A percentile compares a stretch with the other conserved stretches of the same genome.
phyloP scores from a whole-genome alignment of 1,140 invertebrate species.

The Penaeus vannamei region DNA sequence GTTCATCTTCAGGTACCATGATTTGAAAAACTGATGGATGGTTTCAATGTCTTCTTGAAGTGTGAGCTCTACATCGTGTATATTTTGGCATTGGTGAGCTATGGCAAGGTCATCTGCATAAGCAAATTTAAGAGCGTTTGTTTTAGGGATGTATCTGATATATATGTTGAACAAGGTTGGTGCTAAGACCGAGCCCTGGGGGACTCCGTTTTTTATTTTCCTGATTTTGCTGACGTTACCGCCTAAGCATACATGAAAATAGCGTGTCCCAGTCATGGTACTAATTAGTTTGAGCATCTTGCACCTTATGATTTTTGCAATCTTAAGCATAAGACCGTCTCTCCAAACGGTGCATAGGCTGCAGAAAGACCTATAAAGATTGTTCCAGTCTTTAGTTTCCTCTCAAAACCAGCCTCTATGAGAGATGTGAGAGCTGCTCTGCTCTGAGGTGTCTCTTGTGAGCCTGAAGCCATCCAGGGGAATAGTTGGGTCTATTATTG shows the following conservation, averaged over 20 bases:
- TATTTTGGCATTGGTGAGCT: neutral
- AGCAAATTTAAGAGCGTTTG: neutral
- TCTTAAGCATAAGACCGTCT: neutral
- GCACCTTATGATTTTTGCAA: neutral
- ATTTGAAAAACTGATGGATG: no score
- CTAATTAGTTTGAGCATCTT: neutral
- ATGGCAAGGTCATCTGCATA: conserved; percentile 5
- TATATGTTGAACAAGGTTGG: conserved; percentile 7
- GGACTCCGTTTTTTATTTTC: conserved; percentile 2
- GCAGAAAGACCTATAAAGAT: conserved; percentile 5
- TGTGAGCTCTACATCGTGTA: neutral
- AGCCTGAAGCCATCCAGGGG: neutral
- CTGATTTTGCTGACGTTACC: neutral
- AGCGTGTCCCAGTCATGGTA: neutral
- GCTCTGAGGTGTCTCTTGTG: neutral
- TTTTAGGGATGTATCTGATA: neutral
- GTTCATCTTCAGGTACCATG: no score
- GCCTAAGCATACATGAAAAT: conserved; percentile 1
- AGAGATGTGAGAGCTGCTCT: neutral
- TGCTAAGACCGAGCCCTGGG: conserved; percentile 9
- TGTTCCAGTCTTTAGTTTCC: neutral
- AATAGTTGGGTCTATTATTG: neutral
- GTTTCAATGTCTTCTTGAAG: conserved; percentile 4
- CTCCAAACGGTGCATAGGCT: neutral
- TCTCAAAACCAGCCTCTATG: neutral